Percentiles rank a stretch among this genome's conserved stretches.
Conservation (phyloP, 1,140 invertebrate species). For the Nasonia longicornis region DNA sequence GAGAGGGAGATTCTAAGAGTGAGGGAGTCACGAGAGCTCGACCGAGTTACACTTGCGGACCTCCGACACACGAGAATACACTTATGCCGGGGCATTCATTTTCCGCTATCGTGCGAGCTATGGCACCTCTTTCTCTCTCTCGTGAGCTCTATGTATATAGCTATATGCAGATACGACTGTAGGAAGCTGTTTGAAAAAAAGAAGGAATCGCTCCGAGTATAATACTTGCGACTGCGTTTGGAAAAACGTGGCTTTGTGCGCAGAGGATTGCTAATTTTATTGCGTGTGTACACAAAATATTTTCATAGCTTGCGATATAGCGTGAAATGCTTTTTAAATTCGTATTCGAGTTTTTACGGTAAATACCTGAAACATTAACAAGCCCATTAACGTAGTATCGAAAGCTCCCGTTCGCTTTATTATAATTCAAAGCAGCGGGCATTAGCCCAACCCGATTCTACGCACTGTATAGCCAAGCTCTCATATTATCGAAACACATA, state of each 20-base stretch:
- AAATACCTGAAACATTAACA: no score
- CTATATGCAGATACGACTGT: not conserved
- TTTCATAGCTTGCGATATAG: no score
- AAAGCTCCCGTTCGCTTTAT: no score
- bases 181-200: slow-evolving; percentile 15
- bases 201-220: not conserved
- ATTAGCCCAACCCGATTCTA: no score
- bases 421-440: no score
- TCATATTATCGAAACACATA: no score
- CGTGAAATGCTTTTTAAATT: no score
- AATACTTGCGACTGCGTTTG: not conserved
- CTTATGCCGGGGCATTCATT: slow-evolving; percentile 65
- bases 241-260: not conserved
- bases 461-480: no score
- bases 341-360: no score
- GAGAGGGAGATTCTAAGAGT: slow-evolving; percentile 25
- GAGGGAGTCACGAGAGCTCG: slow-evolving; percentile 61
- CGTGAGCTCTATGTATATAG: not conserved
- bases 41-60: slow-evolving; percentile 57
- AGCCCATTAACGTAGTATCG: no score
- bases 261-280: not conserved
- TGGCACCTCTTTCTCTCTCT: not conserved
- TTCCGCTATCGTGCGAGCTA: slow-evolving; percentile 58
- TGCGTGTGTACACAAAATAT: not conserved
- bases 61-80: slow-evolving; percentile 61